A percentile compares a stretch with the other conserved stretches of the same genome.
Conservation (phyloP, 1,140 invertebrate species). For the Drosophila kurseongensis region DNA sequence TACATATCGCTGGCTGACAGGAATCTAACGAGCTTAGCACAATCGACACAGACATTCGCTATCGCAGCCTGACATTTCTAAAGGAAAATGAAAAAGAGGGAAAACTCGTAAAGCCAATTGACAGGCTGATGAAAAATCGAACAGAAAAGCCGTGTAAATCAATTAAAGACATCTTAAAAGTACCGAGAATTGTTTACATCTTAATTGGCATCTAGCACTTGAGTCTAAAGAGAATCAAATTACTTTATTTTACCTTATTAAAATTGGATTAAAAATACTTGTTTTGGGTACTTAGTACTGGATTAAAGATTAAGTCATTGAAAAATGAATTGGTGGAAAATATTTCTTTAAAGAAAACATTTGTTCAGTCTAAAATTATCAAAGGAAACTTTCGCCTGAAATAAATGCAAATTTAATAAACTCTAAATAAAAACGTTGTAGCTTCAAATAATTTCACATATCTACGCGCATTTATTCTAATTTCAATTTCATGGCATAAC, state of each 20-base stretch:
- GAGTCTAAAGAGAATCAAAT: neutral
- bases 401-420: neutral
- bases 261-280: too few species aligned
- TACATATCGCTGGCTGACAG: conserved; percentile 44
- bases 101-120: conserved; percentile 13
- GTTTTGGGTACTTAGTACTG: neutral
- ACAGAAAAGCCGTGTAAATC: conserved; percentile 29
- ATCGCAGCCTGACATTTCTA: conserved; percentile 33
- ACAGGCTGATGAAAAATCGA: conserved; percentile 4
- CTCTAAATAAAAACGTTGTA: neutral
- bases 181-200: too few species aligned
- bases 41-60: conserved; percentile 27
- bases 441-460: neutral
- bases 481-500: neutral
- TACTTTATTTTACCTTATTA: neutral
- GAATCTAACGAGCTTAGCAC: conserved; percentile 43
- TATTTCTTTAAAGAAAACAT: neutral
- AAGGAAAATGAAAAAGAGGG: neutral
- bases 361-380: too few species aligned
- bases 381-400: neutral
- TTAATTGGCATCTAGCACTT: neutral
- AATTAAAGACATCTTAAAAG: conserved; percentile 22
- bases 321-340: neutral
- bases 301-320: neutral
- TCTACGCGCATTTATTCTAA: neutral